Percentiles rank a stretch among this genome's conserved stretches.
Conservation (phyloP, 2,113 vertebrate species). For the Xiphophorus hellerii region DNA sequence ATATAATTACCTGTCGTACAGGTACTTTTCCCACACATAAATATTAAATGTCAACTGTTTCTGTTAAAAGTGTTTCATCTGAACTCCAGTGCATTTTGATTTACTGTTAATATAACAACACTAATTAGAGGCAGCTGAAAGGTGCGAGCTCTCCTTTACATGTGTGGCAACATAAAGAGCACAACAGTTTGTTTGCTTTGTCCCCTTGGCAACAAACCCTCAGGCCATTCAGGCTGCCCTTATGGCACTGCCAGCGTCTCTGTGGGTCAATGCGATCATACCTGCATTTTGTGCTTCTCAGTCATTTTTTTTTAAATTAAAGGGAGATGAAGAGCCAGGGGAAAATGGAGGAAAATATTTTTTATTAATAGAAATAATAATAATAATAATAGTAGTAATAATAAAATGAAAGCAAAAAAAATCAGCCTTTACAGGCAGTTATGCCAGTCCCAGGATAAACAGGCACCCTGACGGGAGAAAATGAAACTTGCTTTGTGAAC, state of each 20-base stretch:
- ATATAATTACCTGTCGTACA: conserved; percentile 10
- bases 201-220: conserved; percentile 86
- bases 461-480: conserved; percentile 72
- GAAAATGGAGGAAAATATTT: neutral
- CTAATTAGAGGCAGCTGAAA: conserved; percentile 62
- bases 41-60: neutral
- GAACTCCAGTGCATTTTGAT: neutral
- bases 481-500: conserved; percentile 78
- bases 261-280: conserved; percentile 62
- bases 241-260: conserved; percentile 75
- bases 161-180: conserved; percentile 78
- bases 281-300: conserved; percentile 51
- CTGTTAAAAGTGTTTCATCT: neutral
- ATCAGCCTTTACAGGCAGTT: conserved; percentile 29
- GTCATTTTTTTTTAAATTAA: conserved; percentile 26
- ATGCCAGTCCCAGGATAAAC: conserved; percentile 42
- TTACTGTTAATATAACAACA: conserved; percentile 1
- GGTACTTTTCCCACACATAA: conserved; percentile 23
- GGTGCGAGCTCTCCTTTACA: conserved; percentile 70
- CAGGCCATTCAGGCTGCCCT: conserved; percentile 80
- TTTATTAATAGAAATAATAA: too few species aligned
- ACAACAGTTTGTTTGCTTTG: conserved; percentile 85
- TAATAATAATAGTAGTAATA: too few species aligned
- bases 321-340: conserved; percentile 32
- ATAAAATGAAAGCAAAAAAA: conserved; percentile 10